These are phyloP conservation scores for Drosophila melanocephala DNA, from an alignment of 2,888 invertebrate genomes.

Conservation along the genomic window DNA sequence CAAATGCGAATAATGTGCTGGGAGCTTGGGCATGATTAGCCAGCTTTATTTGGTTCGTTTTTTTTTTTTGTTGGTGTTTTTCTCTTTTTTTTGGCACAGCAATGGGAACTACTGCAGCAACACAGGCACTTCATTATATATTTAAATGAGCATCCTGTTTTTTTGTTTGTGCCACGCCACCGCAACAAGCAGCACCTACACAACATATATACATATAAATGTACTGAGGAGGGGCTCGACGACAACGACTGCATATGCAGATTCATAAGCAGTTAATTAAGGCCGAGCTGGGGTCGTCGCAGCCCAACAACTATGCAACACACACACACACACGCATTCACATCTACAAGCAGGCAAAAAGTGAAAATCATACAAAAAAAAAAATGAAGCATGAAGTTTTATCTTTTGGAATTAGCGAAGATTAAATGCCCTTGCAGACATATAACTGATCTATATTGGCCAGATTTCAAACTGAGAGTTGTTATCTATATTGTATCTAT, in stretches of 20 bases:
- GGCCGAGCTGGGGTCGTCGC: conserved; percentile 67
- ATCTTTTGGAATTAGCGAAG: not conserved
- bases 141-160: conserved; percentile 82
- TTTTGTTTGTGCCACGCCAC: conserved; percentile 47
- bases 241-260: conserved; percentile 70
- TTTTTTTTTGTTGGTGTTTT: conserved; percentile 1
- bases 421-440: not conserved
- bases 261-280: conserved; percentile 82
- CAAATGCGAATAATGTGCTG: conserved; percentile 11
- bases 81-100: conserved; percentile 22
- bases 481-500: not conserved
- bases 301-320: conserved; percentile 57
- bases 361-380: conserved; percentile 50
- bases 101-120: conserved; percentile 61
- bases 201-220: conserved; percentile 30
- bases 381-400: not conserved
- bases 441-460: not conserved
- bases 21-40: conserved; percentile 68
- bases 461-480: not conserved
- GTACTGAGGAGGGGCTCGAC: conserved; percentile 23
- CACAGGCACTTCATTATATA: conserved; percentile 81
- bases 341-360: conserved; percentile 40
- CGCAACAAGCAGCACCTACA: conserved; percentile 72
- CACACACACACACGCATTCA: conserved; percentile 17
- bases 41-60: conserved; percentile 9